Evolutionary conservation across 2,797 vertebrate species (phyloP).

Genomic region (Rhodeus uyekii): DNA sequence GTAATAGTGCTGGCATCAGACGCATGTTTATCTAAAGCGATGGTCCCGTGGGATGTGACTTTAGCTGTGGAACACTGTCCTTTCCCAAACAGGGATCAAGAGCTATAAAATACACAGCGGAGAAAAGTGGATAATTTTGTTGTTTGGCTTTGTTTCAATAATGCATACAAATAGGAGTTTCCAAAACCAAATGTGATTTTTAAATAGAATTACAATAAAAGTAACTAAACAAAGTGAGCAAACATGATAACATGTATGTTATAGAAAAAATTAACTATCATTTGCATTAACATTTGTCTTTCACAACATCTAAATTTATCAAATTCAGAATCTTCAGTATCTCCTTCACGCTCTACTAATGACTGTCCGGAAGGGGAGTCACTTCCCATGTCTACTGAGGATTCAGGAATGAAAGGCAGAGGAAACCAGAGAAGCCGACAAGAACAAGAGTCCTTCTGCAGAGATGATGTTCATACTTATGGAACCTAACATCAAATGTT

Average conservation of each 20-base stretch:
- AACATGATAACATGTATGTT: not conserved
- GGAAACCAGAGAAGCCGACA: conserved; percentile 34
- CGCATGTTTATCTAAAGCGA: conserved; percentile 62
- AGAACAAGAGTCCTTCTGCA: conserved; percentile 22
- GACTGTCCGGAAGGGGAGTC: conserved; percentile 8
- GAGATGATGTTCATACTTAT: conserved; percentile 14
- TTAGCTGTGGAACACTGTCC: not conserved
- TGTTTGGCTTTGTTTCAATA: not conserved
- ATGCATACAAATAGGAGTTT: not conserved
- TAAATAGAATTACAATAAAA: not conserved
- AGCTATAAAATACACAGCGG: conserved; percentile 6
- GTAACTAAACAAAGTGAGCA: not conserved
- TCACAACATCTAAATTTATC: not conserved
- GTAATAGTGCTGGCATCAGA: conserved; percentile 48
- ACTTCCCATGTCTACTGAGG: conserved; percentile 26
- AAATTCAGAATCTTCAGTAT: conserved; percentile 10
- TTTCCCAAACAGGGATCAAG: conserved; percentile 29
- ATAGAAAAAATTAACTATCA: not conserved
- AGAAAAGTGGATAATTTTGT: conserved; percentile 1
- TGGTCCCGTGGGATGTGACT: conserved; percentile 55
- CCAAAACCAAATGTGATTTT: not conserved
- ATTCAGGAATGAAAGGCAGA: conserved; percentile 34
- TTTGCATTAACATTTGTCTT: conserved; percentile 5
- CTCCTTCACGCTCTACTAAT: conserved; percentile 20
- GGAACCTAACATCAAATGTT: conserved; percentile 3